These are phyloP conservation scores for Podarcis cretensis DNA, from an alignment of 2,113 vertebrate genomes.

Conservation along the genomic window DNA sequence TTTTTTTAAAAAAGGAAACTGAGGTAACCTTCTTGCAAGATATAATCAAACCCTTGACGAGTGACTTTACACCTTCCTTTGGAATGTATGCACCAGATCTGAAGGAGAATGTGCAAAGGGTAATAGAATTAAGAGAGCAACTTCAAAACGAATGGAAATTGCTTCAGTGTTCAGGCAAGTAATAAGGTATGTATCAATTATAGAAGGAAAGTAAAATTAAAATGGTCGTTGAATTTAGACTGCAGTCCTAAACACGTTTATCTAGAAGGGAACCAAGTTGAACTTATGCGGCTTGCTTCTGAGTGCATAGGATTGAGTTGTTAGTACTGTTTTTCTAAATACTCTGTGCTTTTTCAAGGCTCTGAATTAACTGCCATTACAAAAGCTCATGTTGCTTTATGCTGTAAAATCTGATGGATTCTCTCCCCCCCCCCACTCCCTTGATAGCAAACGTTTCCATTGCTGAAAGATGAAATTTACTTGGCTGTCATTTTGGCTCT, in stretches of 20 bases:
- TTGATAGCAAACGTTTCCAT: constrained; percentile 47
- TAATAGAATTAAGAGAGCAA: constrained; percentile 57
- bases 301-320: too few species aligned
- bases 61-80: constrained; percentile 51
- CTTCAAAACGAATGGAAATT: constrained; percentile 74
- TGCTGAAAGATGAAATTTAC: constrained; percentile 42
- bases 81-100: constrained; percentile 64
- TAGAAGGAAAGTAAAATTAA: not conserved
- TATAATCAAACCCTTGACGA: constrained; percentile 53
- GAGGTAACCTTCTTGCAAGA: constrained; percentile 48
- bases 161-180: constrained; percentile 72
- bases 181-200: not conserved
- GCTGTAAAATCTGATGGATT: constrained; percentile 8
- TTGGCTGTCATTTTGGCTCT: not conserved
- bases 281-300: too few species aligned
- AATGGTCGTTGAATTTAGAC: not conserved
- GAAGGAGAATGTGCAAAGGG: constrained; percentile 57
- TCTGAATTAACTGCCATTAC: not conserved
- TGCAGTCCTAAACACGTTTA: too few species aligned
- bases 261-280: too few species aligned
- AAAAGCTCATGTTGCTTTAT: not conserved
- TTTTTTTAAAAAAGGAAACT: constrained; percentile 58
- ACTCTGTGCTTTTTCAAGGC: not conserved
- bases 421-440: not conserved
- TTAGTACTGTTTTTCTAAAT: not conserved